Evolutionary conservation across 2,888 invertebrate species (phyloP), one percentile per base, ranked within the genome.

Genomic region (Andrena marginata): DNA sequence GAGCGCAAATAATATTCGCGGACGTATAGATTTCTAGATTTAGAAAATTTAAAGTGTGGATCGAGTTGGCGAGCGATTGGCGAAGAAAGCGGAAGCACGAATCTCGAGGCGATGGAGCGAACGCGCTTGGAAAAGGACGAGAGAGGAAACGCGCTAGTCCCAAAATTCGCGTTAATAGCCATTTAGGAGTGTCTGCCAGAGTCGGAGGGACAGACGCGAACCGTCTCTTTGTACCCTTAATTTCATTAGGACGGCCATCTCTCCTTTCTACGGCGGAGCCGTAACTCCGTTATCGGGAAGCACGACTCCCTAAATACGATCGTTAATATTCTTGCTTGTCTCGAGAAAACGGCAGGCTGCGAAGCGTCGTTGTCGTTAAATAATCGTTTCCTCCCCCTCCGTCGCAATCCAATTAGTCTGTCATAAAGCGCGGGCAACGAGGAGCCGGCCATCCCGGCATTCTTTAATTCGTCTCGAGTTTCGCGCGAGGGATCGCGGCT

Each of bases 171-270:
- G 87, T 84, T 89, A 87, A 91, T 90, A 89, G 89, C 86, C 84
- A 89, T 88, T 90, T 90, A 87, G 85, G 86, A 80, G 89, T 85
- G 85, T 88, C 85, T 81, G 80, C 70, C 72, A 54, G 82, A 83
- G 81, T 80, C 82, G 85, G 76, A 85, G 89, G 86, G 89, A 77
- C 79, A 79, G 76, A 73, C 86, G 82, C 82, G 80, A 86, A 85
- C 76, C 86, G 89, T 90, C 92, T 92, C 93, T 93, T 93, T 93
- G 93, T 92, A 90, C 90, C 91, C 90, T 90, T 90, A 92, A 93
- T 92, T 92, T 89, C 89, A 92, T 93, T 93, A 92, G 80, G 80
- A 86, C 85, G 80, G 83, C 84, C 88, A 87, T 88, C 88, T 83
- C 84, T 88, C 87, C 88, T 84, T 81, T 77, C 84, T 80, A 56